Conservation (phyloP, 92 coral and sea anemone species). For the Bergia sp. region DNA sequence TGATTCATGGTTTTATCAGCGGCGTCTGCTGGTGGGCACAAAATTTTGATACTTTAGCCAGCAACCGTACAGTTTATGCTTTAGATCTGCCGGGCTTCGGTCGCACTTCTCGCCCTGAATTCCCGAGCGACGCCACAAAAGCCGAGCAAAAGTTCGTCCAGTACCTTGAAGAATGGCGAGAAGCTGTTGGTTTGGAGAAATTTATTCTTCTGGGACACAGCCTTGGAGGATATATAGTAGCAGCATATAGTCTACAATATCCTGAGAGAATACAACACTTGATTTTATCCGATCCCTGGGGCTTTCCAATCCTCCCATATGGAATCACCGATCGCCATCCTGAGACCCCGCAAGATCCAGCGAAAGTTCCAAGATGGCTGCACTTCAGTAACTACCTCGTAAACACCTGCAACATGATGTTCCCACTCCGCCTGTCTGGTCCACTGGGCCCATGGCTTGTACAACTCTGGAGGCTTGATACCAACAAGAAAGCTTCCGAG, state of each 20-base stretch:
- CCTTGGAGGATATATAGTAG: slow-evolving; percentile 90
- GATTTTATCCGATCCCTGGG: slow-evolving; percentile 96
- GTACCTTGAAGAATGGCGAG: slow-evolving; percentile 93
- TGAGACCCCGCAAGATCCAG: slow-evolving; percentile 54
- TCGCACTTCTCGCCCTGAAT: slow-evolving; percentile 86
- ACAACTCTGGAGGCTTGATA: slow-evolving; percentile 67
- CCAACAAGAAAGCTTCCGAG: slow-evolving; percentile 72
- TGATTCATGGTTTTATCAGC: slow-evolving; percentile 87
- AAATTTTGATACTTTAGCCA: slow-evolving; percentile 73
- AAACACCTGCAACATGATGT: slow-evolving; percentile 70
- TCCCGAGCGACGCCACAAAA: slow-evolving; percentile 58
- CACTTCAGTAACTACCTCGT: slow-evolving; percentile 70
- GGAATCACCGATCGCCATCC: slow-evolving; percentile 94
- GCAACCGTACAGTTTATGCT: slow-evolving; percentile 86
- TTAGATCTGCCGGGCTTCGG: slow-evolving; percentile 98
- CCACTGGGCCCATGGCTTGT: slow-evolving; percentile 88
- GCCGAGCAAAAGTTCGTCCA: slow-evolving; percentile 83
- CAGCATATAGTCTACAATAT: slow-evolving; percentile 82
- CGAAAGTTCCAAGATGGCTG: slow-evolving; percentile 81
- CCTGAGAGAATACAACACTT: slow-evolving; percentile 85
- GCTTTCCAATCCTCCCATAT: slow-evolving; percentile 91
- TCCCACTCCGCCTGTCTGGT: slow-evolving; percentile 72
- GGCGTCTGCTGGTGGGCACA: slow-evolving; percentile 96
- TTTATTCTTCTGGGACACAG: slow-evolving; percentile 92
- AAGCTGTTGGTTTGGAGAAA: slow-evolving; percentile 76